Conservation (phyloP, 2,113 vertebrate species). For the Otus sunia region DNA sequence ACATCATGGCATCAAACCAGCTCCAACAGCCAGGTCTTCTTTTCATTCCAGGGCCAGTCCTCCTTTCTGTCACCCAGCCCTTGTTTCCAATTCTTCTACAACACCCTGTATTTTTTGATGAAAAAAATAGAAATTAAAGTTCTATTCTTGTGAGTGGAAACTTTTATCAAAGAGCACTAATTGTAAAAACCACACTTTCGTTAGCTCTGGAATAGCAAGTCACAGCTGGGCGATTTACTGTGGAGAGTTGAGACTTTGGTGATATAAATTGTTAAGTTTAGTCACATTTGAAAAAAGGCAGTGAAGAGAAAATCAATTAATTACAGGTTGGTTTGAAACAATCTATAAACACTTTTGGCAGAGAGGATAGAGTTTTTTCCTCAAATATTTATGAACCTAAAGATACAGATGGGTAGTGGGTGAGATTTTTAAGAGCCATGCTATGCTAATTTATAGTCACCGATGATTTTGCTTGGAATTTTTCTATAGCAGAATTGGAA, state of each 20-base stretch:
- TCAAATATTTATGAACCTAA: slow-evolving; percentile 1
- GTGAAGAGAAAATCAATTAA: neutral
- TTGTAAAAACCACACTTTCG: neutral
- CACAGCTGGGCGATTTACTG: neutral
- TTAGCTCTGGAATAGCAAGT: neutral
- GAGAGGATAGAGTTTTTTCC: neutral
- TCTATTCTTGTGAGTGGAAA: neutral
- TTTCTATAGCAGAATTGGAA: neutral
- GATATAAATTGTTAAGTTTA: neutral
- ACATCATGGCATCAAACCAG: neutral
- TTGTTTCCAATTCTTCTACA: neutral
- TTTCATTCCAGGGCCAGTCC: neutral
- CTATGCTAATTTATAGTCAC: neutral
- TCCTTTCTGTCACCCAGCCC: neutral
- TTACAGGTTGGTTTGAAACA: neutral
- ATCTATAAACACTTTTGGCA: neutral
- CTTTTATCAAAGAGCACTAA: neutral
- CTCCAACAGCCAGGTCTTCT: neutral
- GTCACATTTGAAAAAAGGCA: neutral
- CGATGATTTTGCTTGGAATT: neutral
- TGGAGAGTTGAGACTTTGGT: neutral
- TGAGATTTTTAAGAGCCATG: slow-evolving; percentile 18
- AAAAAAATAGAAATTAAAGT: neutral
- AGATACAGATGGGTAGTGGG: slow-evolving; percentile 42
- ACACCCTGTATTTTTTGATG: neutral